Conservation (phyloP, 2,797 vertebrate species). For the Helicolenus hilgendorfi region DNA sequence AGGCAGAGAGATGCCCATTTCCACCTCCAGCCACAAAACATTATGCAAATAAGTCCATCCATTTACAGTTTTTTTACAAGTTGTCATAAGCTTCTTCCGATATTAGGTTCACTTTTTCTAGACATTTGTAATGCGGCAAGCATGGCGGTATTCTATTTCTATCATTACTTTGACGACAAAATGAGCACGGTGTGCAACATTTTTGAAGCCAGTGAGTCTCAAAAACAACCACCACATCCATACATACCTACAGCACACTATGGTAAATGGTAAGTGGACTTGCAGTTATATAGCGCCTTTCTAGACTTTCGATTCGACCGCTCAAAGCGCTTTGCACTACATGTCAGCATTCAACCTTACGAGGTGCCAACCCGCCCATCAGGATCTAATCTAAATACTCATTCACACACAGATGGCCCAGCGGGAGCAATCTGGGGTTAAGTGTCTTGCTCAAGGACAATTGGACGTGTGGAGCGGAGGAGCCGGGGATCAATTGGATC, state of each 20-base stretch:
- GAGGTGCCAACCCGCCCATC: no score
- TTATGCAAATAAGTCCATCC: background rate
- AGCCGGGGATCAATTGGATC: no score
- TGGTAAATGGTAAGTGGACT: no score
- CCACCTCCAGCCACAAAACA: background rate
- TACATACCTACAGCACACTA: background rate
- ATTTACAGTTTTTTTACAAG: background rate
- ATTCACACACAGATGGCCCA: no score
- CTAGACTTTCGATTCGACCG: no score
- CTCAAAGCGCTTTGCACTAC: no score
- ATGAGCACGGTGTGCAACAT: background rate
- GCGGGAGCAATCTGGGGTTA: no score
- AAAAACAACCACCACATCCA: background rate
- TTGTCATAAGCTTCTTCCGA: background rate
- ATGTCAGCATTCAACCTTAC: no score
- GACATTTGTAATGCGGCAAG: background rate
- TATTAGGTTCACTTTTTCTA: background rate
- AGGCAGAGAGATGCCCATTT: background rate
- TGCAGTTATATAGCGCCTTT: no score
- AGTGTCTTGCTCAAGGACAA: no score
- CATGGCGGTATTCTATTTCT: background rate
- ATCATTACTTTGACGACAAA: slow-evolving; percentile 2
- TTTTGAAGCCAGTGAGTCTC: background rate
- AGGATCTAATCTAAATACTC: no score
- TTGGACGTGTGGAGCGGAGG: no score